Evolutionary conservation across 2,888 invertebrate species (phyloP).

Genomic region (Hyposoter dolosus): DNA sequence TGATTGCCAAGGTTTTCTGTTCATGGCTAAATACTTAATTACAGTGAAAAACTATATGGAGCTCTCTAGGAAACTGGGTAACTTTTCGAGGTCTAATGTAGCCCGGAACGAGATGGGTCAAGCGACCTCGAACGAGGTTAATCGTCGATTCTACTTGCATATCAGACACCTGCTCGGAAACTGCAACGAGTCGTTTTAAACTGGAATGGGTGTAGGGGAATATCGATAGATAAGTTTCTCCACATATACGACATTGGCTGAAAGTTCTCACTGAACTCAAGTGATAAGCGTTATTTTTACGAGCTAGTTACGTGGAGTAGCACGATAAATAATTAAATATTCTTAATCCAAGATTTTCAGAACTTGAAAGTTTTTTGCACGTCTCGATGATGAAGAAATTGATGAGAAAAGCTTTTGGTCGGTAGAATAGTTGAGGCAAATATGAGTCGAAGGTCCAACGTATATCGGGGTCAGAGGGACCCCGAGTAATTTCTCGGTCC

Average conservation of each 20-base stretch:
- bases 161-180: constrained; percentile 9
- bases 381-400: not conserved
- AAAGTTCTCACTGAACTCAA: not conserved
- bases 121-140: constrained; percentile 11
- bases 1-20: constrained; percentile 1
- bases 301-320: not conserved
- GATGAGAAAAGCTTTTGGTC: not conserved
- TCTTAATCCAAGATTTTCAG: not conserved
- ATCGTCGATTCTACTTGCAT: constrained; percentile 4
- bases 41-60: not conserved
- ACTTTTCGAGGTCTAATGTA: constrained; percentile 3
- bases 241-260: not conserved
- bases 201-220: not conserved
- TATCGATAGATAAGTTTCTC: constrained; percentile 7
- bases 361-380: not conserved
- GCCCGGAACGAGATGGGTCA: constrained; percentile 11
- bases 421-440: not conserved
- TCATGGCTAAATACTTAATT: not conserved
- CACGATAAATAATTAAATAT: not conserved
- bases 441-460: not conserved
- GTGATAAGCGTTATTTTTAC: not conserved
- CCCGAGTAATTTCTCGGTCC: not conserved
- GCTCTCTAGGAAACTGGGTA: not conserved
- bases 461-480: not conserved
- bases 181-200: constrained; percentile 6